A percentile compares a stretch with the other conserved stretches of the same genome.
These are phyloP conservation scores for Ostrea denselamellosa DNA, from an alignment of 1,140 invertebrate genomes.

Conservation along the genomic window DNA sequence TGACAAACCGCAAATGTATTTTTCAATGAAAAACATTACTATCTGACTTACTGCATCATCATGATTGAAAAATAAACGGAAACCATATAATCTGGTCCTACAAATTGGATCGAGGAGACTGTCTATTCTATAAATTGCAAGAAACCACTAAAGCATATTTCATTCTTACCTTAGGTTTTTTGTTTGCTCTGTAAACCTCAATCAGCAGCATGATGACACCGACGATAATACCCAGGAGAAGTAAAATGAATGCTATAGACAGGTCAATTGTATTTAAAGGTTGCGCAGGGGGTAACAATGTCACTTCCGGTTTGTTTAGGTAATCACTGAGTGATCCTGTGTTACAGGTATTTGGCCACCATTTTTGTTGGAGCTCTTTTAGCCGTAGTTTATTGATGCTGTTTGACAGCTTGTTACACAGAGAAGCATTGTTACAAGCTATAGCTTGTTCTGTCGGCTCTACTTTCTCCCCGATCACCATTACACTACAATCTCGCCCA, in stretches of 20 bases:
- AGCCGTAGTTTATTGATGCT: constrained; percentile 66
- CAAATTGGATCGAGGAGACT: too few species aligned
- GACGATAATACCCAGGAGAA: constrained; percentile 63
- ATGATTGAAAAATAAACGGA: too few species aligned
- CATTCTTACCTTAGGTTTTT: constrained; percentile 1
- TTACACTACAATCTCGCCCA: constrained; percentile 90
- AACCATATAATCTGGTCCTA: too few species aligned
- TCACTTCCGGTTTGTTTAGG: constrained; percentile 58
- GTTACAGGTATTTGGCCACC: constrained; percentile 80
- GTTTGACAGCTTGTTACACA: constrained; percentile 49
- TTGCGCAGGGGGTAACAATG: constrained; percentile 43
- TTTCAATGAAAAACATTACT: too few species aligned
- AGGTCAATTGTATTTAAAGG: constrained; percentile 61
- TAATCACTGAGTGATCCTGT: constrained; percentile 37
- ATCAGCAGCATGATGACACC: constrained; percentile 61
- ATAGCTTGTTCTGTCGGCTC: constrained; percentile 95
- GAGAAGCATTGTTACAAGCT: constrained; percentile 78
- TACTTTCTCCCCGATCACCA: constrained; percentile 82
- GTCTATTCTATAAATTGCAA: too few species aligned
- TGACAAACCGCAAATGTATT: too few species aligned
- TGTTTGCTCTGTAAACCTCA: constrained; percentile 51
- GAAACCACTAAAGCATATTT: too few species aligned
- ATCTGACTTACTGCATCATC: too few species aligned
- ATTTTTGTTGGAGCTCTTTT: constrained; percentile 67
- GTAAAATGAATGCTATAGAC: constrained; percentile 63